Conservation (phyloP, 1,140 invertebrate genomes). For the Oedothorax gibbosus region DNA sequence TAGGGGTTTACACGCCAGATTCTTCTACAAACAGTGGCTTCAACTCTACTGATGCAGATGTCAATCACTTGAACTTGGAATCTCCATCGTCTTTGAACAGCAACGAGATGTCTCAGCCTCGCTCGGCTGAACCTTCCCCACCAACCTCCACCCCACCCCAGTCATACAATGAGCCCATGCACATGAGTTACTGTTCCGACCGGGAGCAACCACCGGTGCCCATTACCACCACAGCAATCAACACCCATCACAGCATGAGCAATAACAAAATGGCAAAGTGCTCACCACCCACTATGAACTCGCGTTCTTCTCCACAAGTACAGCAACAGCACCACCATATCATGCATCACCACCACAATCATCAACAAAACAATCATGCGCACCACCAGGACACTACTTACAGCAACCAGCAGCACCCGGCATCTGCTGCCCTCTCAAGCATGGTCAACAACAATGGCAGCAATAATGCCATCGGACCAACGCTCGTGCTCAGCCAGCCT, state of each 20-base stretch:
- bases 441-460: conserved; percentile 64
- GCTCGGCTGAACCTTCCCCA: conserved; percentile 66
- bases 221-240: conserved; percentile 13
- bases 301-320: conserved; percentile 38
- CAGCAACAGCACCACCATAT: conserved; percentile 63
- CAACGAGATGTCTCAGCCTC: conserved; percentile 77
- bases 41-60: conserved; percentile 81
- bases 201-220: not conserved
- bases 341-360: conserved; percentile 68
- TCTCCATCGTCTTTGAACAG: conserved; percentile 88
- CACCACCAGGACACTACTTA: conserved; percentile 58
- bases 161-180: conserved; percentile 70
- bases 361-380: conserved; percentile 63
- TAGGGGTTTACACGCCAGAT: conserved; percentile 86
- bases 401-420: conserved; percentile 63
- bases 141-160: conserved; percentile 69
- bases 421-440: conserved; percentile 68
- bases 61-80: conserved; percentile 83
- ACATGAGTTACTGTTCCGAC: conserved; percentile 58
- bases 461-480: not conserved
- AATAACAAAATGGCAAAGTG: conserved; percentile 18
- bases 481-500: conserved; percentile 60
- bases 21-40: conserved; percentile 85
- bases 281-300: not conserved
- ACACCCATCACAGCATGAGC: not conserved